Conservation (phyloP, 2,888 invertebrate species). For the Scaptodrosophila latifasciaeformis region DNA sequence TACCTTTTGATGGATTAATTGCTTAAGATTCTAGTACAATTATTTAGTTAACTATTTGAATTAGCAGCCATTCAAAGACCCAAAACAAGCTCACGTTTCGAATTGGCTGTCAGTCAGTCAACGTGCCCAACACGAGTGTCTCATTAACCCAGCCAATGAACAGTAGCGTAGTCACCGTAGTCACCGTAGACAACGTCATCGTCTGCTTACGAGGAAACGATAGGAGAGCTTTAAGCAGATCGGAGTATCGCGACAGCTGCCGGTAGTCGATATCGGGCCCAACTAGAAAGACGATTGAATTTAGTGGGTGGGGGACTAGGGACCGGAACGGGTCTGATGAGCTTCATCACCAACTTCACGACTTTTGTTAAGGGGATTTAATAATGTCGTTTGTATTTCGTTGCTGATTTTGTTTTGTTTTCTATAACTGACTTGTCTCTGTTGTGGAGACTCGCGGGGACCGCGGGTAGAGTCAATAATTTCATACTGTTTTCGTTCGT, state of each 20-base stretch:
- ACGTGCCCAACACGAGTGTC: no score
- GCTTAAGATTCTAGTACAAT: no score
- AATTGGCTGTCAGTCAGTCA: no score
- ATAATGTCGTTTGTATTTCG: constrained; percentile 59
- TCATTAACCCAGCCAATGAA: constrained; percentile 20
- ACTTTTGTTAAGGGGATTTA: constrained; percentile 53
- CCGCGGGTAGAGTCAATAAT: constrained; percentile 26
- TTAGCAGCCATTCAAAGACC: no score
- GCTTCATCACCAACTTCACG: constrained; percentile 39
- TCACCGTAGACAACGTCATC: constrained; percentile 8
- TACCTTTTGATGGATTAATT: no score
- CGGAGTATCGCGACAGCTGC: constrained; percentile 59
- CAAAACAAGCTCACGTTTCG: no score
- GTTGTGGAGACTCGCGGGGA: constrained; percentile 3
- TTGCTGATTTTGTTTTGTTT: constrained; percentile 33
- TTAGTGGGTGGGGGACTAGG: constrained; percentile 1
- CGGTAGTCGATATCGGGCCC: constrained; percentile 38
- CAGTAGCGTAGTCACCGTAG: constrained; percentile 10
- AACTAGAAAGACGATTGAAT: neutral
- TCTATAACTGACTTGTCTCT: constrained; percentile 20
- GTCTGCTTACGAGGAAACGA: constrained; percentile 38
- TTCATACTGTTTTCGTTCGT: constrained; percentile 40
- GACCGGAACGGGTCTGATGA: constrained; percentile 14
- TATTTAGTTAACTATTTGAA: no score
- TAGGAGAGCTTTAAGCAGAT: constrained; percentile 19